phyloP scores from a whole-genome alignment of 1,140 invertebrate genomes.

The Bombus ignitus region DNA sequence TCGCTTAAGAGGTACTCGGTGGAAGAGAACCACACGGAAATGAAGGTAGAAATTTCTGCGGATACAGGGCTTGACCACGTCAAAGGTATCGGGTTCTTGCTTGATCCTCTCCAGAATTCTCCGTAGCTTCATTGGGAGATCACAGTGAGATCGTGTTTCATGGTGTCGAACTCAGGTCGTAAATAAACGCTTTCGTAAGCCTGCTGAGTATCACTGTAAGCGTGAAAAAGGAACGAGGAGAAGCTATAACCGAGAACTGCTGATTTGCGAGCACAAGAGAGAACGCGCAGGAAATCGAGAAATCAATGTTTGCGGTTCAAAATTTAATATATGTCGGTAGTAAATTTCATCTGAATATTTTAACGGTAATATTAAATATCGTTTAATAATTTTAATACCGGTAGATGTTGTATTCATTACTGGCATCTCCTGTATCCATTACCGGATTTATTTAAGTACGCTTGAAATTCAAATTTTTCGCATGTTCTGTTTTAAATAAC shows the following conservation, averaged over 20 bases:
- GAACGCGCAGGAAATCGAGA: not conserved
- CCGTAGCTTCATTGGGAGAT: slow-evolving; percentile 47
- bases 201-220: not conserved
- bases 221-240: not conserved
- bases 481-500: not conserved
- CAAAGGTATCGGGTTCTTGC: slow-evolving; percentile 34
- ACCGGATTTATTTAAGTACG: not conserved
- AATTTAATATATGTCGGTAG: not conserved
- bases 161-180: slow-evolving; percentile 29
- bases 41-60: slow-evolving; percentile 17
- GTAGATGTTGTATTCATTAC: not conserved
- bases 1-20: not conserved
- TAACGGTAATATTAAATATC: not conserved
- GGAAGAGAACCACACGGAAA: not conserved
- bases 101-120: slow-evolving; percentile 46
- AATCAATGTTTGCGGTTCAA: not conserved
- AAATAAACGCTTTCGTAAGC: slow-evolving; percentile 36
- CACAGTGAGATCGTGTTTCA: slow-evolving; percentile 50
- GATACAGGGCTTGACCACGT: slow-evolving; percentile 41
- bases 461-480: not conserved
- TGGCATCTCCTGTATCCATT: not conserved
- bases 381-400: not conserved
- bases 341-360: not conserved
- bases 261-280: not conserved
- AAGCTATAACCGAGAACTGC: not conserved